Base-by-base conservation (phyloP, 2,113 vertebrate genomes). In the Argyrosomus japonicus region DNA sequence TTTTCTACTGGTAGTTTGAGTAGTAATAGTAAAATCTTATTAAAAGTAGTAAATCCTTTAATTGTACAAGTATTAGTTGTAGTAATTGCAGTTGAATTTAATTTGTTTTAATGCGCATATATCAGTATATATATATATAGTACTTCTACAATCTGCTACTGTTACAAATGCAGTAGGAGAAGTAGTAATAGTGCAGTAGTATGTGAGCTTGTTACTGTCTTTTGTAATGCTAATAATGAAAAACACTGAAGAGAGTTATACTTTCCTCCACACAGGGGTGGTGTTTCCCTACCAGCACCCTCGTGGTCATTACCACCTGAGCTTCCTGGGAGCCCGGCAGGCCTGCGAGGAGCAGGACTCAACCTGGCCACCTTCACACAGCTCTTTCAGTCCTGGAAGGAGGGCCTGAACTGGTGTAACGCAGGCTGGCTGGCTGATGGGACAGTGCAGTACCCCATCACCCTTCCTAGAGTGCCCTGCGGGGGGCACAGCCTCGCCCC, bases 371-470 rank as follows among this genome's bases (percentile, higher is more conserved):
- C 95, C 53, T 97, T 96, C 8, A 87, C 95, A 64, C 97, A 99
- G 95, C 95, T 98, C 48, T 96, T 96, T 88, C 91, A 93, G 82
- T 94, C 96, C 56, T 99, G 97, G 97, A 95, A 94, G 17, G 96
- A 97, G 47, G 97, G 97, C 0, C 83, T 99, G 81, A 94, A 97
- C 89, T 98, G 97, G 97, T 98, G 97, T 87, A 98, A 96, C 0
- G 97, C 97, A 0, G 97, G 97, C 50, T 99, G 97, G 97, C 89
- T 99, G 88, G 94, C 94, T 0, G 97, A 98, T 0, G 96, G 96
- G 54, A 96, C 97, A 0, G 97, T 97, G 77, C 96, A 96, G 88
- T 99, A 97, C 83, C 97, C 97, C 21, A 95, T 98, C 87, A 93
- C 92, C 0, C 72, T 48, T 80, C 94, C 97, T 6, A 94, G 97